Base-by-base conservation (phyloP, 35 echinoderm and acorn worm species). In the Diadema setosum region DNA sequence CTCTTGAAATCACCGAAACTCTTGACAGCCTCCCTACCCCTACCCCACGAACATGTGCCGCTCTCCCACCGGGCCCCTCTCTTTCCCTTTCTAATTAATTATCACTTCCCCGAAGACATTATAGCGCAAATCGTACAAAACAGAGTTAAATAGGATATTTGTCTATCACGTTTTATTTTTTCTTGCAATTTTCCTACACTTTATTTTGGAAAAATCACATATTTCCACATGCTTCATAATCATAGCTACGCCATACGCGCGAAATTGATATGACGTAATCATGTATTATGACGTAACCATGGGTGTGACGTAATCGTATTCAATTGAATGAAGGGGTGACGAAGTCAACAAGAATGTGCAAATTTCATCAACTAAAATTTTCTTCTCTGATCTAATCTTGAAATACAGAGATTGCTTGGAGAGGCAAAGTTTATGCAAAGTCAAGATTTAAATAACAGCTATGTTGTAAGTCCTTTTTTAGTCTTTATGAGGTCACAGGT, bases 261-360 rank as follows among this genome's bases (percentile, higher is more conserved):
- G 44, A 33, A 44, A 78, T 78, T 9, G 73, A 44, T 24, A 21
- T 16, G 16, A 41, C 44, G 40, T n/a, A 7, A 36, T n/a, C 37
- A 78, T 17, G 1, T 15, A 44, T 42, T 78, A 39, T 78, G 73
- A 42, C 35, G 73, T 78, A 39, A 44, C 37, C 24, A 39, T 42
- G 25, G 35, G 73, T 78, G 73, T 78, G 73, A 78, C 73, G 73
- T 78, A 78, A 78, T 78, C 30, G n/a, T 9, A 78, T 78, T 44
- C n/a, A 78, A 21, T 11, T 34, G n/a, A 78, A 78, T 41, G 21
- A 39, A 41, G 2, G 73, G 73, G 73, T 78, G 73, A 78, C 73
- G 73, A 78, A 78, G 18, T 78, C 21, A 2, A 39, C 34, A 78
- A 39, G 27, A 44, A n/a, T 39, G 36, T 16, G 40, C n/a, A n/a